These are phyloP conservation scores for Orgyia antiqua DNA, from an alignment of 2,888 invertebrate genomes.

Conservation along the genomic window DNA sequence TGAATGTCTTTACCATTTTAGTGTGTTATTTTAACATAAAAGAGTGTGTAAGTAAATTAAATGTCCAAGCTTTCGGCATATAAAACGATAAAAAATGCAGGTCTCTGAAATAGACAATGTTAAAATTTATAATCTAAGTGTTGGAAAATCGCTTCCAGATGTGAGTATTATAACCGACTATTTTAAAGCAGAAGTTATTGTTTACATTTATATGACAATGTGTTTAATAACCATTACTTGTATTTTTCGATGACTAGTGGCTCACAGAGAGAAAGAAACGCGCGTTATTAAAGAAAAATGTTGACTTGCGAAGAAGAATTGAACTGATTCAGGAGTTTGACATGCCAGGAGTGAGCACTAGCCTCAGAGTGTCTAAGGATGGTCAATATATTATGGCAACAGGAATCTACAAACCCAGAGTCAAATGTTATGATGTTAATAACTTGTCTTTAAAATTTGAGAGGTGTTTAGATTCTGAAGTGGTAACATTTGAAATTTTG, in stretches of 20 bases:
- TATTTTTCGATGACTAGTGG: conserved; percentile 80
- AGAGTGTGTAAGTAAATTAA: too few species aligned
- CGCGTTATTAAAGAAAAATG: conserved; percentile 90
- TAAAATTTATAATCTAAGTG: conserved; percentile 98
- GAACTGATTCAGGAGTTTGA: conserved; percentile 99
- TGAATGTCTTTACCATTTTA: too few species aligned
- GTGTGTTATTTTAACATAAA: too few species aligned
- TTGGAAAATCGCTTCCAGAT: conserved; percentile 97
- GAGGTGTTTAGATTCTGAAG: conserved; percentile 97
- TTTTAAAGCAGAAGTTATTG: not conserved
- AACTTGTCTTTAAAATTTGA: conserved; percentile 98
- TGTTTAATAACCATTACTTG: not conserved
- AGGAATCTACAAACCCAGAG: conserved; percentile 96
- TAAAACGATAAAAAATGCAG: too few species aligned
- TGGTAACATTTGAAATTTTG: conserved; percentile 93
- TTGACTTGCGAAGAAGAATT: conserved; percentile 92
- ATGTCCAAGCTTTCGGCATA: too few species aligned
- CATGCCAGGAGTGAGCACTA: conserved; percentile 96
- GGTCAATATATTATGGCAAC: conserved; percentile 94
- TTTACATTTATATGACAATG: too few species aligned
- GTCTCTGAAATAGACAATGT: conserved; percentile 96
- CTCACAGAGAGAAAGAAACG: conserved; percentile 90
- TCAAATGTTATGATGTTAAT: conserved; percentile 97
- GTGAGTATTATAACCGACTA: conserved; percentile 77
- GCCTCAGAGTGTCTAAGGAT: conserved; percentile 91